Base-by-base conservation (phyloP, 2,888 invertebrate species). In the Geotrupes spiniger region DNA sequence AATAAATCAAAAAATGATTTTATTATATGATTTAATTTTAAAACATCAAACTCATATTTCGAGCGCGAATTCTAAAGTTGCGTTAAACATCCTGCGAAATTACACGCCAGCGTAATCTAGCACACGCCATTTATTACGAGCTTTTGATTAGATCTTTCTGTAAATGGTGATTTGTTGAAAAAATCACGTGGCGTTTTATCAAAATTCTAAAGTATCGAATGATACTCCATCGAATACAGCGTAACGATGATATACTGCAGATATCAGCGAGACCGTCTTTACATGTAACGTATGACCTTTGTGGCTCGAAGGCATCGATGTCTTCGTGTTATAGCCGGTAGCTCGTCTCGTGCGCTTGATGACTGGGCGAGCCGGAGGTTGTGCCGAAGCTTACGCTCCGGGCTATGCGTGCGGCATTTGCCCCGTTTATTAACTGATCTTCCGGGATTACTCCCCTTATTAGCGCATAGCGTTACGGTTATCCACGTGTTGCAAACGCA, bases 401-500 rank as follows among this genome's bases (percentile, higher is more conserved):
- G 63, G 63, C 64, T 42, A 60, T 61, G 60, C 66, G 64, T 65
- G 66, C 57, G 58, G 59, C 62, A 56, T 64, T 62, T 64, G 65
- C 63, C 58, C 63, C 57, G 62, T 56, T 58, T 62, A 58, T 36
- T 33, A 17, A 21, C 41, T 17, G 28, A 41, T 37, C 47, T 48
- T 48, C 48, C 48, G 48, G 42, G 48, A 36, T 36, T 42, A 42
- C 29, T 36, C 33, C 42, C 26, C 42, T 42, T 28, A 36, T 42
- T 48, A 48, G 11, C 31, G n/a, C 33, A 33, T 14, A 14, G 4
- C 14, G 14, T 10, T 33, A 33, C 33, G 33, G 6, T 33, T 12
- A 10, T 12, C 2, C 2, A 12, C 33, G 33, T 12, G 33, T 33
- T 12, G 6, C 11, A 21, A 6, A 6, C 6, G 6, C 6, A 3